phyloP scores from a whole-genome alignment of 2,113 vertebrate genomes.

The Typhlomys cinereus region DNA sequence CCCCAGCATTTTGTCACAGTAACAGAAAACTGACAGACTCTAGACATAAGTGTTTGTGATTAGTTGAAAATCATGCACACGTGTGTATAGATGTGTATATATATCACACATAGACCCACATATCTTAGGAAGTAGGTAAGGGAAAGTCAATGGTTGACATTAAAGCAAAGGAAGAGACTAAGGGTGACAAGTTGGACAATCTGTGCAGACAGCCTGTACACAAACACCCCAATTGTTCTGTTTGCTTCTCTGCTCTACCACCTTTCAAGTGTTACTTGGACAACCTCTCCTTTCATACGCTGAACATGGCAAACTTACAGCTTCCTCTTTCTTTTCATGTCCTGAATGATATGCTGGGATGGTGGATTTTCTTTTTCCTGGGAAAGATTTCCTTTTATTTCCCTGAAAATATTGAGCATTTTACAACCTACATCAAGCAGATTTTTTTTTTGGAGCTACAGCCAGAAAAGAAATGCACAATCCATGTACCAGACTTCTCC shows the following conservation, averaged over 20 bases:
- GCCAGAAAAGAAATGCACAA: constrained; percentile 26
- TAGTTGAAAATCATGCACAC: not conserved
- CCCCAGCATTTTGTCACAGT: not conserved
- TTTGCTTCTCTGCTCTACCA: not conserved
- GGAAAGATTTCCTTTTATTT: not conserved
- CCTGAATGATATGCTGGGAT: not conserved
- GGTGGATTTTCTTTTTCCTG: not conserved
- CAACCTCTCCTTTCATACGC: not conserved
- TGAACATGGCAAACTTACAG: not conserved
- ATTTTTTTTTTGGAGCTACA: not conserved
- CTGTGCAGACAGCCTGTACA: not conserved
- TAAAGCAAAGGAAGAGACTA: not conserved
- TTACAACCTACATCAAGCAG: constrained; percentile 42
- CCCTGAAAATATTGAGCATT: constrained; percentile 24
- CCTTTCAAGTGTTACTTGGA: not conserved
- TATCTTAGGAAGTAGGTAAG: not conserved
- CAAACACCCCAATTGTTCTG: not conserved
- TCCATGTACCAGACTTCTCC: not conserved
- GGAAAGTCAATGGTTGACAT: not conserved
- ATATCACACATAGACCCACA: not conserved
- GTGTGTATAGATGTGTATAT: not conserved
- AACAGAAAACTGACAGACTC: not conserved
- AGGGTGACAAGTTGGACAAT: not conserved
- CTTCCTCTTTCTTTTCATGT: not conserved
- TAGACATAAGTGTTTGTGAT: not conserved